Percentiles rank a stretch among this genome's conserved stretches.
These are phyloP conservation scores for Cyprinus carpio DNA, from an alignment of 2,113 vertebrate species.

Conservation along the genomic window DNA sequence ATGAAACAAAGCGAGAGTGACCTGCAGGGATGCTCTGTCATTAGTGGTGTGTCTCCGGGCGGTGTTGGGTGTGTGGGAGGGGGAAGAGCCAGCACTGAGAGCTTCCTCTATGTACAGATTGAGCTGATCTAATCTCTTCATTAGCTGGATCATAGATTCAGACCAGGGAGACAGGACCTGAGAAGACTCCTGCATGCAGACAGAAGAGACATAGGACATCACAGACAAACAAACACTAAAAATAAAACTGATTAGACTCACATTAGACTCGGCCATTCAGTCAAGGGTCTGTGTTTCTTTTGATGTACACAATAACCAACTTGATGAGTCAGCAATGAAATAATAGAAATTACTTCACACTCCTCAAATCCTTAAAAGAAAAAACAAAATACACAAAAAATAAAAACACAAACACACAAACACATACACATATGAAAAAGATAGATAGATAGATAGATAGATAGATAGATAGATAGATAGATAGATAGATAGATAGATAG, in stretches of 20 bases:
- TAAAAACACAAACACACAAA: neutral
- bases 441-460: too few species aligned
- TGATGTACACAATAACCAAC: slow-evolving; percentile 11
- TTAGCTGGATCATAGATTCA: slow-evolving; percentile 82
- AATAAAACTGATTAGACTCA: slow-evolving; percentile 15
- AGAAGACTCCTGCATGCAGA: slow-evolving; percentile 62
- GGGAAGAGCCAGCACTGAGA: slow-evolving; percentile 79
- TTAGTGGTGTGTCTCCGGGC: slow-evolving; percentile 76
- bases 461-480: too few species aligned
- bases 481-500: too few species aligned
- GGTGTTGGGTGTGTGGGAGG: slow-evolving; percentile 73
- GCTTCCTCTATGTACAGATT: slow-evolving; percentile 86
- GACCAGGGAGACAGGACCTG: slow-evolving; percentile 73
- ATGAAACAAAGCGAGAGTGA: neutral
- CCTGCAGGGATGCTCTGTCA: slow-evolving; percentile 30
- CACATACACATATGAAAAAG: neutral
- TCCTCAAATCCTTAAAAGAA: neutral
- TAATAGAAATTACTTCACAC: neutral
- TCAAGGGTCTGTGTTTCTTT: neutral
- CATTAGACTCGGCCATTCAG: slow-evolving; percentile 9
- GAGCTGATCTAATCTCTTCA: slow-evolving; percentile 84
- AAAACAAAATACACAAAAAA: neutral
- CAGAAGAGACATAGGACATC: slow-evolving; percentile 11
- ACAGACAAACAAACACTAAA: neutral
- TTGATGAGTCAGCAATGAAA: slow-evolving; percentile 3